A percentile compares a stretch with the other conserved stretches of the same genome.
These are phyloP conservation scores for Oophaga sylvatica DNA, from an alignment of 2,797 vertebrate genomes.

Conservation along the genomic window DNA sequence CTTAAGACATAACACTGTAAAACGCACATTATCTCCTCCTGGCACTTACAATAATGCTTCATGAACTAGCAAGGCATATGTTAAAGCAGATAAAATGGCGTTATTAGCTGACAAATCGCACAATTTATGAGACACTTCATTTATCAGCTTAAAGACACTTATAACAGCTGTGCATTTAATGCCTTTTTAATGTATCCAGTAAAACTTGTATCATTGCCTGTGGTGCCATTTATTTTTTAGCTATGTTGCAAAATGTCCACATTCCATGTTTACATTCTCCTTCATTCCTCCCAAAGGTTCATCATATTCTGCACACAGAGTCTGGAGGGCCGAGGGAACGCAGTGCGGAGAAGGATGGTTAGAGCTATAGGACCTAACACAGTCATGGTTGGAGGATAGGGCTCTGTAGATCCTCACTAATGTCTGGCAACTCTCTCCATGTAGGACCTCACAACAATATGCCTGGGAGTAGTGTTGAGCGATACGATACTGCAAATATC, in stretches of 20 bases:
- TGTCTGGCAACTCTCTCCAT: background rate
- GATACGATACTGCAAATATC: no score
- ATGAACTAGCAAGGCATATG: slow-evolving; percentile 87
- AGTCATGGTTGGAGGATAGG: background rate
- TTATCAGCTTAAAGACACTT: slow-evolving; percentile 86
- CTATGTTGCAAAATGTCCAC: slow-evolving; percentile 82
- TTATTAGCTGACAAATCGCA: slow-evolving; percentile 88
- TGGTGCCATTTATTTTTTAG: slow-evolving; percentile 83
- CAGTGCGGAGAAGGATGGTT: background rate
- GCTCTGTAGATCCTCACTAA: background rate
- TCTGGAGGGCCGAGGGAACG: slow-evolving; percentile 45
- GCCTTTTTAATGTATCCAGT: slow-evolving; percentile 84
- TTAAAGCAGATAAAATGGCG: slow-evolving; percentile 85
- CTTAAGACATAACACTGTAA: slow-evolving; percentile 89
- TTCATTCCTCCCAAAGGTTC: slow-evolving; percentile 80
- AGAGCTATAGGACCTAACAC: background rate
- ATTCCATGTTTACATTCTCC: slow-evolving; percentile 82
- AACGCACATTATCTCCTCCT: slow-evolving; percentile 88
- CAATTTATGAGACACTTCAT: slow-evolving; percentile 89
- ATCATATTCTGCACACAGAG: slow-evolving; percentile 64
- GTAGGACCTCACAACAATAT: background rate
- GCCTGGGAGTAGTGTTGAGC: no score
- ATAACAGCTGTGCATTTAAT: slow-evolving; percentile 84
- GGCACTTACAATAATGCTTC: slow-evolving; percentile 87
- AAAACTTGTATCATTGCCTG: slow-evolving; percentile 84